phyloP scores from a whole-genome alignment of 2,797 vertebrate genomes.

The Menidia menidia region DNA sequence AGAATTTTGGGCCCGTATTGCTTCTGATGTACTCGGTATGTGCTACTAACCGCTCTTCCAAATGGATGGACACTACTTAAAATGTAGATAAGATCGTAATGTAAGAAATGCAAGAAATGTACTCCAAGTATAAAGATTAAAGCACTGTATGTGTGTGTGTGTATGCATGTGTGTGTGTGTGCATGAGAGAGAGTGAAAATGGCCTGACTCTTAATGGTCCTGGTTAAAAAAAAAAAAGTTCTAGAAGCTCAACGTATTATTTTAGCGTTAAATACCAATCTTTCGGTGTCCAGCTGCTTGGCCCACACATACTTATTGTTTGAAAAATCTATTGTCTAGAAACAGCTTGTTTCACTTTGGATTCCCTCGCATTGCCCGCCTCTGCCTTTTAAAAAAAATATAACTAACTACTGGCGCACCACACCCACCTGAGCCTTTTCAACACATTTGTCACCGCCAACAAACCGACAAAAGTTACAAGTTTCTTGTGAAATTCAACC shows the following conservation, averaged over 20 bases:
- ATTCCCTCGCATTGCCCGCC: conserved; percentile 11
- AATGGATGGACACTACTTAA: too few species aligned
- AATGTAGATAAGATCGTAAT: too few species aligned
- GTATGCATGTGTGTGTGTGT: too few species aligned
- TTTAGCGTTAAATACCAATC: background rate
- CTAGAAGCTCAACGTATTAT: background rate
- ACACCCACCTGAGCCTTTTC: conserved; percentile 22
- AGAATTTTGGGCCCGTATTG: background rate
- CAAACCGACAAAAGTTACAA: conserved; percentile 3
- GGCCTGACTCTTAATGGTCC: too few species aligned
- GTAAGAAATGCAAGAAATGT: background rate
- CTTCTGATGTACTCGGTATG: background rate
- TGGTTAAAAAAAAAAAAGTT: background rate
- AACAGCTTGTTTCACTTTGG: conserved; percentile 1
- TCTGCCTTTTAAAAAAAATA: conserved; percentile 27
- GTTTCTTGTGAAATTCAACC: background rate
- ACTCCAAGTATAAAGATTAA: background rate
- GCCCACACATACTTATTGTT: conserved; percentile 6
- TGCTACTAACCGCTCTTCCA: too few species aligned
- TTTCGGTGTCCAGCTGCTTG: background rate
- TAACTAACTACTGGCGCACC: conserved; percentile 24
- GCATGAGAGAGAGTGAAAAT: too few species aligned
- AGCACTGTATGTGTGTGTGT: background rate
- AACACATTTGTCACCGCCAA: conserved; percentile 3
- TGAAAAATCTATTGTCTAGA: conserved; percentile 9